These are phyloP conservation scores for Alosa alosa DNA, from an alignment of 2,113 vertebrate genomes.

Conservation along the genomic window DNA sequence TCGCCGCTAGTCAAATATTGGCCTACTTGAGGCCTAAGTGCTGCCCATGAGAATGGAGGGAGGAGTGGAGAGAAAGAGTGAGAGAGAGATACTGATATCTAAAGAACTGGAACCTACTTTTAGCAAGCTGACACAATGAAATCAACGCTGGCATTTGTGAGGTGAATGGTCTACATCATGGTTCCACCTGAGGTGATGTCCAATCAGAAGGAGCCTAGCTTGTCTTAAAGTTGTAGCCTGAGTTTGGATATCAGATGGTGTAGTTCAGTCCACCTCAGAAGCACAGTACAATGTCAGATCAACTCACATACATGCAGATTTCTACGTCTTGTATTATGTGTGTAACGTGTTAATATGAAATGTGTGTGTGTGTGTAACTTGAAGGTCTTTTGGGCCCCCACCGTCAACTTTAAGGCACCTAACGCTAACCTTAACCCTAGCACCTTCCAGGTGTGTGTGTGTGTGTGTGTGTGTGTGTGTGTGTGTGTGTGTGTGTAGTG, in stretches of 20 bases:
- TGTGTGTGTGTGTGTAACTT: not conserved
- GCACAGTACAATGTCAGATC: not conserved
- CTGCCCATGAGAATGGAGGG: not conserved
- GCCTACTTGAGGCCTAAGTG: constrained; percentile 30
- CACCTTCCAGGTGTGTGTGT: no score
- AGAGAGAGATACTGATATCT: not conserved
- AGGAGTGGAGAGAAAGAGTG: not conserved
- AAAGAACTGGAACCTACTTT: not conserved
- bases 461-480: no score
- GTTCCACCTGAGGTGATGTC: not conserved
- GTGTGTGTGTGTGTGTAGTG: not conserved
- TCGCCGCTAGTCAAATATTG: constrained; percentile 40
- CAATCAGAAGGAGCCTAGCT: not conserved
- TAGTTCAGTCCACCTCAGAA: not conserved
- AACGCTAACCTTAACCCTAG: not conserved
- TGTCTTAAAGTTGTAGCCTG: not conserved
- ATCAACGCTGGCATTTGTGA: not conserved
- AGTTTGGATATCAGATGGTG: not conserved
- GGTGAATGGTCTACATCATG: not conserved
- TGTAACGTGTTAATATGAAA: not conserved
- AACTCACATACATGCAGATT: not conserved
- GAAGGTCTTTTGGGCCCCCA: no score
- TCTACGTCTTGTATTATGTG: not conserved
- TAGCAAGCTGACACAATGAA: not conserved
- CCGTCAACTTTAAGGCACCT: not conserved